Percentiles rank a stretch among this genome's conserved stretches.
These are phyloP conservation scores for Sphenodon punctatus DNA, from an alignment of 2,797 vertebrate genomes.

Conservation along the genomic window DNA sequence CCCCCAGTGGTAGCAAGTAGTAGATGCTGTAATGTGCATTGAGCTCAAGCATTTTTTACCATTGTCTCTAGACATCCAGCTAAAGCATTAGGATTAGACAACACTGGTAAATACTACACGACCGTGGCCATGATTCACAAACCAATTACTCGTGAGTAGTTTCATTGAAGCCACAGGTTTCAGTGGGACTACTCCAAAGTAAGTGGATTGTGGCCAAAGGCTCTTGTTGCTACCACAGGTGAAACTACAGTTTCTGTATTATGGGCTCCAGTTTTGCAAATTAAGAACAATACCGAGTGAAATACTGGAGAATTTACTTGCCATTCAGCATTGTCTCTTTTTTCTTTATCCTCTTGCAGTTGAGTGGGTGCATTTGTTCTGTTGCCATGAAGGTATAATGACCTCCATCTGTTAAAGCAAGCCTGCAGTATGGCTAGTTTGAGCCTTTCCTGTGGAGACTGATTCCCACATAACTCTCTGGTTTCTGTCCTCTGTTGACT, in stretches of 20 bases:
- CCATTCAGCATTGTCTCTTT: not conserved
- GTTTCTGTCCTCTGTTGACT: not conserved
- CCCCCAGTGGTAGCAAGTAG: not conserved
- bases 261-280: not conserved
- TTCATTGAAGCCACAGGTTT: too few relatives aligned
- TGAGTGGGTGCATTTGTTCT: not conserved
- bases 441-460: not conserved
- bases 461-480: not conserved
- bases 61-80: not conserved
- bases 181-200: too few relatives aligned
- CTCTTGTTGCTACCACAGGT: not conserved
- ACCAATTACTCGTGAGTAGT: too few relatives aligned
- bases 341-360: not conserved
- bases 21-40: not conserved
- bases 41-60: not conserved
- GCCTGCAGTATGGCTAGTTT: not conserved
- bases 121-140: too few relatives aligned
- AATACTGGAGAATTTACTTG: not conserved
- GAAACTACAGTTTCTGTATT: not conserved
- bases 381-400: not conserved
- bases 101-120: fast-evolving
- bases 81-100: not conserved
- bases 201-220: too few relatives aligned
- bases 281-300: not conserved
- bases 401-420: not conserved